Evolutionary conservation across 2,888 invertebrate genomes (phyloP), one percentile per base, ranked within the genome.

Genomic region (Biston betularia): DNA sequence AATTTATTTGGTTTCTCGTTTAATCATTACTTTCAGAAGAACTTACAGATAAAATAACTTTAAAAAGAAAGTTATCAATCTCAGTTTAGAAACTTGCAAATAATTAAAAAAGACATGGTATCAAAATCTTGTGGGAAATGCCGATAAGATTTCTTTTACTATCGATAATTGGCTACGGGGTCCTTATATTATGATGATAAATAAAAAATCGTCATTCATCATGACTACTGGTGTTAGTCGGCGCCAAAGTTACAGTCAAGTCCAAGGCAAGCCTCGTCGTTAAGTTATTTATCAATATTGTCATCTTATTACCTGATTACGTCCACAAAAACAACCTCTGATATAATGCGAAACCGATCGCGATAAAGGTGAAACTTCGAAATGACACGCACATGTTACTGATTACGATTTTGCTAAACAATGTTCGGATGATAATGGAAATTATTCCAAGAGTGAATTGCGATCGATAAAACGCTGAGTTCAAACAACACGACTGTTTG

Each of bases 321-420:
- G 40, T 33, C 57, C 66, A 53, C 44, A 62, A 58, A 66, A 62
- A 62, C 66, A 66, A 53, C 75, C 71, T 71, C 79, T 77, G 79
- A 75, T 84, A 81, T 85, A 83, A 86, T 81, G 79, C 76, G 80
- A 81, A 85, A 82, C 84, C 76, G 78, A 83, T 80, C 80, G 78
- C 77, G 85, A 85, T 86, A 86, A 82, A 83, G 80, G 78, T 75
- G 72, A 75, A 82, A 83, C 80, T 81, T 79, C 68, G 71, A 69
- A 79, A 80, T 78, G 79, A 75, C 77, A 79, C 73, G 77, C 75
- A 78, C 80, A 78, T 79, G 80, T 75, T 78, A 72, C 76, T 77
- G 77, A 80, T 82, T 79, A 79, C 74, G 71, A 77, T 79, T 79
- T 79, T 64, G 72, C 75, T 55, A 73, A 77, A 80, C 75, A 76